Percentiles rank a stretch among this genome's conserved stretches.
phyloP scores from a whole-genome alignment of 2,113 vertebrate species.

The Oncorhynchus keta region DNA sequence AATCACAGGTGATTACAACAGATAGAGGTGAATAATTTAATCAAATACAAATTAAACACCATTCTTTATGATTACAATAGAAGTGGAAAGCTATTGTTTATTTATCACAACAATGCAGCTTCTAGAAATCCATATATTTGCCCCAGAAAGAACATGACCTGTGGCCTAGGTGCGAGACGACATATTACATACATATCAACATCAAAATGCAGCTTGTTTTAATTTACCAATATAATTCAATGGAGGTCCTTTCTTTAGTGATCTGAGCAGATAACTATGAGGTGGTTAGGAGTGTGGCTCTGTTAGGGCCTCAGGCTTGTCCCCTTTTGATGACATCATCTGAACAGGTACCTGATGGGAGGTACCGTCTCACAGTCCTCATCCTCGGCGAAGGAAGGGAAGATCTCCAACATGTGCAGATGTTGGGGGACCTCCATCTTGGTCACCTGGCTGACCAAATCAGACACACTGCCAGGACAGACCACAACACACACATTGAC shows the following conservation, averaged over 20 bases:
- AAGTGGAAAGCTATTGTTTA: neutral
- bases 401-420: slow-evolving; percentile 72
- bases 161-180: too few species aligned
- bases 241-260: neutral
- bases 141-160: too few species aligned
- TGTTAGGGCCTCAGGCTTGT: neutral
- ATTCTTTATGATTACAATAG: neutral
- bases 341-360: slow-evolving; percentile 62
- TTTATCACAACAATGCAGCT: neutral
- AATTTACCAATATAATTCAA: neutral
- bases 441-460: slow-evolving; percentile 60
- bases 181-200: neutral
- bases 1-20: neutral
- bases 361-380: slow-evolving; percentile 57
- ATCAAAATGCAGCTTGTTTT: neutral
- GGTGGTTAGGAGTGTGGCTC: neutral
- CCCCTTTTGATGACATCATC: slow-evolving; percentile 32
- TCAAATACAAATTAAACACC: too few species aligned
- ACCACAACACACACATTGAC: neutral
- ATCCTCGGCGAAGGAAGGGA: slow-evolving; percentile 74
- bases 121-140: neutral
- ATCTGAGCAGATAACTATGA: neutral
- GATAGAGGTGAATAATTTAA: neutral
- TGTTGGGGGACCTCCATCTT: slow-evolving; percentile 41
- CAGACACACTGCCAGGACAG: slow-evolving; percentile 69